Conservation (phyloP, 2,113 vertebrate species). For the Microtus pennsylvanicus region DNA sequence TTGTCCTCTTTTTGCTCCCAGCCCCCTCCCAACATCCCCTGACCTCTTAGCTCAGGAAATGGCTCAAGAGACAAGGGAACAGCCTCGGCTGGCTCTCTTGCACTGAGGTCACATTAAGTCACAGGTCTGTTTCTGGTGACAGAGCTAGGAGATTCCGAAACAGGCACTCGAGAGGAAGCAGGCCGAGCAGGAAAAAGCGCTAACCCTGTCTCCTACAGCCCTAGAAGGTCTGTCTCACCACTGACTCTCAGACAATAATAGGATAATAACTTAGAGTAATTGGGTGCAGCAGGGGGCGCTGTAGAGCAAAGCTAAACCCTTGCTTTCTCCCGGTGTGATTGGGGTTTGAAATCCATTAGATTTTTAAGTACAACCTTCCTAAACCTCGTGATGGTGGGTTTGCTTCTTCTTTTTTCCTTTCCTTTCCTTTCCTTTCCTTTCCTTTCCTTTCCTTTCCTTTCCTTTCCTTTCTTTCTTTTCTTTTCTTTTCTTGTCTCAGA, state of each 20-base stretch:
- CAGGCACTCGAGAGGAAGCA: not conserved
- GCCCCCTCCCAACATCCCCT: not conserved
- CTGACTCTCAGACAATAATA: not conserved
- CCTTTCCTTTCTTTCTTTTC: not conserved
- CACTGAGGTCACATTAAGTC: conserved; percentile 62
- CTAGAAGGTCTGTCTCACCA: not conserved
- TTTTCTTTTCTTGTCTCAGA: not conserved
- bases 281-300: not conserved
- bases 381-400: not conserved
- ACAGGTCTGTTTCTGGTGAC: conserved; percentile 52
- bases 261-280: not conserved
- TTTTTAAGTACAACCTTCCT: not conserved
- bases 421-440: accelerated
- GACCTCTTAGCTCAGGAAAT: conserved; percentile 55
- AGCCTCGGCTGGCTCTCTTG: conserved; percentile 43
- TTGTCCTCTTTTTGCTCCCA: too few species aligned
- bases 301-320: not conserved
- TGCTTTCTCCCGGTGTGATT: not conserved
- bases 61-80: conserved; percentile 1
- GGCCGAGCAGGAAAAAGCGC: not conserved
- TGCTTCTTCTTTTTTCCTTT: not conserved
- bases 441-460: too few species aligned
- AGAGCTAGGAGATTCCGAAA: conserved; percentile 54
- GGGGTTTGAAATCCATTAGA: not conserved
- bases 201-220: not conserved